A percentile compares a stretch with the other conserved stretches of the same genome.
These are phyloP conservation scores for Megaptera novaeangliae DNA, from an alignment of 2,113 vertebrate genomes.

Conservation along the genomic window DNA sequence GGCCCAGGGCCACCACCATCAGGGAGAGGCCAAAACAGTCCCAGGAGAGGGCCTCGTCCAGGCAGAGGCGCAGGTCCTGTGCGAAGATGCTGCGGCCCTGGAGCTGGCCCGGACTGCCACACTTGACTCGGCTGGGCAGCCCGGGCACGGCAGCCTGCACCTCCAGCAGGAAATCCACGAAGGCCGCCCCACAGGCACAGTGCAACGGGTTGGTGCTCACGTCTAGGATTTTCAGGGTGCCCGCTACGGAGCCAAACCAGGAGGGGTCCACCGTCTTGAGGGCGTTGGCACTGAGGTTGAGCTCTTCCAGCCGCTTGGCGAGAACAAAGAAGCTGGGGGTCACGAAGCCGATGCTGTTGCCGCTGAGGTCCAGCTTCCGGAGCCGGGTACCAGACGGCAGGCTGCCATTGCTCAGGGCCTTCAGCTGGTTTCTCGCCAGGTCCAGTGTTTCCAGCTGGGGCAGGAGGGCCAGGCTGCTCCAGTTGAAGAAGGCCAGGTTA, in stretches of 20 bases:
- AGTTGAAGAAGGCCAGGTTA: constrained; percentile 69
- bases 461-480: constrained; percentile 60
- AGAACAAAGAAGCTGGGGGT: constrained; percentile 43
- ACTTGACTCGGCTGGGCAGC: constrained; percentile 79
- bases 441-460: constrained; percentile 53
- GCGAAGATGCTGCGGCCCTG: constrained; percentile 77
- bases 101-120: constrained; percentile 81
- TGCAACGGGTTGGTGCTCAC: constrained; percentile 85
- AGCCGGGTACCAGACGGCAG: not conserved
- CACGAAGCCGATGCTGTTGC: constrained; percentile 57
- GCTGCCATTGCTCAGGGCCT: constrained; percentile 29
- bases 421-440: constrained; percentile 63
- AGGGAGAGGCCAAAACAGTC: constrained; percentile 78
- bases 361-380: constrained; percentile 41
- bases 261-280: constrained; percentile 77
- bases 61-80: constrained; percentile 86
- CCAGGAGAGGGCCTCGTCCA: constrained; percentile 83
- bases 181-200: constrained; percentile 84
- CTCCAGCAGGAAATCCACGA: constrained; percentile 82
- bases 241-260: constrained; percentile 76
- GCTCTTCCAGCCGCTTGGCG: not conserved
- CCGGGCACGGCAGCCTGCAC: constrained; percentile 76
- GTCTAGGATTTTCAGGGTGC: constrained; percentile 72
- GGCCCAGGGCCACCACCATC: constrained; percentile 70
- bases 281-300: constrained; percentile 85